A percentile compares a stretch with the other conserved stretches of the same genome.
Conservation (phyloP, 2,113 vertebrate genomes). For the Embiotoca jacksoni region DNA sequence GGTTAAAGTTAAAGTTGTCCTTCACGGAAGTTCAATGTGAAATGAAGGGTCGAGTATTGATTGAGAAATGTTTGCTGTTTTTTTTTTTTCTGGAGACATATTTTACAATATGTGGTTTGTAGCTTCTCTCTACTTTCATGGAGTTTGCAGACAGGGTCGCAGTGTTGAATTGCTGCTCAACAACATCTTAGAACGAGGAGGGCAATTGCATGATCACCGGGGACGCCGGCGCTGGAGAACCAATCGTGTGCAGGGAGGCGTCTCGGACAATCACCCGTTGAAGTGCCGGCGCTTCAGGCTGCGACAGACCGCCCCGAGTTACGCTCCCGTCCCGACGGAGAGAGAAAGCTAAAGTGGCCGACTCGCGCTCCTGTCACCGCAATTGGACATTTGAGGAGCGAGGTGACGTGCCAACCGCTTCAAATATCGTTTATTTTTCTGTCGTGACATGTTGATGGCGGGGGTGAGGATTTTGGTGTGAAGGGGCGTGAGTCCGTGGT, state of each 20-base stretch:
- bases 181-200: not conserved
- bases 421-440: slow-evolving; percentile 6
- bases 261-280: not conserved
- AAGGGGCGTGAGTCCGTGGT: not conserved
- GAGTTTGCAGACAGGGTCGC: too few relatives aligned
- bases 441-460: slow-evolving; percentile 20
- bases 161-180: not conserved
- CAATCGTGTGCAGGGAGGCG: slow-evolving; percentile 2
- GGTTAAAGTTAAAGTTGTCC: not conserved
- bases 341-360: slow-evolving; percentile 15
- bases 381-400: slow-evolving; percentile 6
- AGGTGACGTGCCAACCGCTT: not conserved
- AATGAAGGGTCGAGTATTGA: not conserved
- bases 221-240: not conserved
- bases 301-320: not conserved
- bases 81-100: not conserved
- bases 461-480: not conserved
- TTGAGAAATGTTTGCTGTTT: not conserved
- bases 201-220: not conserved
- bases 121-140: too few relatives aligned
- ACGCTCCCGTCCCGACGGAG: slow-evolving; percentile 7
- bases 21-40: not conserved
- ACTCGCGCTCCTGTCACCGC: slow-evolving; percentile 7
- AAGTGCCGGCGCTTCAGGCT: not conserved
- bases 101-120: too few relatives aligned